Base-by-base conservation (phyloP, 2,113 vertebrate species). In the Mungos mungo region DNA sequence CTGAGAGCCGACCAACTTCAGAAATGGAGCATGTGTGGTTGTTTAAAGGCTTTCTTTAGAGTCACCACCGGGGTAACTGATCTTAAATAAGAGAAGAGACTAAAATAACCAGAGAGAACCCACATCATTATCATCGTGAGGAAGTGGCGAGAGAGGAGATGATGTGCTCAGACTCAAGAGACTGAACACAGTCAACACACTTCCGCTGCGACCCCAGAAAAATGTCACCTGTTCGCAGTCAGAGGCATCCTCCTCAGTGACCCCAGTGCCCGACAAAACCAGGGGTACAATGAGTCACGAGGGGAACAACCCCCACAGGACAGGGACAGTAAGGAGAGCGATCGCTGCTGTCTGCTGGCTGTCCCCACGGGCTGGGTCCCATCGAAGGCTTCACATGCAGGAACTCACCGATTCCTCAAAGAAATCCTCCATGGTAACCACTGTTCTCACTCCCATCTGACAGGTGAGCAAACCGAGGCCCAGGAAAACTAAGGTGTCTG, bases 41-140 rank as follows among this genome's bases (percentile, higher is more conserved):
- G 66, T 77, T 29, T 92, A 93, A 77, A 83, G 92, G 72, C 91
- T 96, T 93, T 97, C 96, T 98, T 97, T 95, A 95, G 85, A 97
- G 95, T 89, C 89, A 95, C 65, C 45, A 4, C 45, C 57, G 68
- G 82, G 72, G 92, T 88, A 83, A 79, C 82, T 85, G 54, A 57
- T 90, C 90, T 97, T 96, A 92, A 97, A 74, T 93, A 90, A 97
- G 81, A 93, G 60, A 93, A 97, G 1, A 93, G 91, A 88, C 89
- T 47, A 95, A 97, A 98, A 97, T 97, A 96, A 88, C 91, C 86
- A 25, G 47, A 41, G 71, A 97, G 87, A 92, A 74, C 69, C 96
- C 95, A 95, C 35, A n/a, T 90, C 88, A 0, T 15, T 15, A 31
- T 91, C 66, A 82, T 77, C 79, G 86, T 9, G 18, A 93, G 77